Conservation (phyloP, 2,888 invertebrate genomes). For the Sinhomidia bicolor region DNA sequence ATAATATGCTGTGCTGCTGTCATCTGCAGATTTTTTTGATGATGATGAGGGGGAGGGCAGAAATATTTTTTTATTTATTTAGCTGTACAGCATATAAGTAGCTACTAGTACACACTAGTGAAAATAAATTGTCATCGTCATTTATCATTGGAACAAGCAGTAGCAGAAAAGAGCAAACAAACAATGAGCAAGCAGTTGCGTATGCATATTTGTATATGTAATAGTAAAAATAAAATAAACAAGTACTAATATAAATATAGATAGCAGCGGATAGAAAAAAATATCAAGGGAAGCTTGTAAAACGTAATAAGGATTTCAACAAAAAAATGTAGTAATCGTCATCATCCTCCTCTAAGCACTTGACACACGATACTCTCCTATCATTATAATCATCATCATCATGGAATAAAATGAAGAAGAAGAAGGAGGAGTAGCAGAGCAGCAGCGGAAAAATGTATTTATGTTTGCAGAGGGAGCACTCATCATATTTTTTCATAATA, state of each 20-base stretch:
- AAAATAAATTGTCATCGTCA: not conserved
- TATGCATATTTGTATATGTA: not conserved
- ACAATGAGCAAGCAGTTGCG: not conserved
- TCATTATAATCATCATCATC: not conserved
- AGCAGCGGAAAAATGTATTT: not conserved
- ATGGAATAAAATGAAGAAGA: not conserved
- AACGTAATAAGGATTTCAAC: constrained; percentile 58
- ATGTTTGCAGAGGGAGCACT: not conserved
- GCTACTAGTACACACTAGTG: not conserved
- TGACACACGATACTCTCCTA: too few relatives aligned
- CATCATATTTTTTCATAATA: constrained; percentile 17
- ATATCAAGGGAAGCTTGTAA: constrained; percentile 54
- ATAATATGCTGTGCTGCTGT: constrained; percentile 14
- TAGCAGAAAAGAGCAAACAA: not conserved
- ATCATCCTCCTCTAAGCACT: not conserved
- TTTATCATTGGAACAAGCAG: too few relatives aligned
- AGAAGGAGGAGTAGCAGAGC: not conserved
- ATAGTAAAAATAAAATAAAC: not conserved
- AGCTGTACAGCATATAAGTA: not conserved
- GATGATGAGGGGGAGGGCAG: not conserved
- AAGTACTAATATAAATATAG: not conserved
- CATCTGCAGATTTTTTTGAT: constrained; percentile 23
- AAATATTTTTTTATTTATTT: not conserved
- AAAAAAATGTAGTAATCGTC: constrained; percentile 26
- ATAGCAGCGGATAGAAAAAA: too few relatives aligned